Base-by-base conservation (phyloP, 2,113 vertebrate species). In the Gallinago media region DNA sequence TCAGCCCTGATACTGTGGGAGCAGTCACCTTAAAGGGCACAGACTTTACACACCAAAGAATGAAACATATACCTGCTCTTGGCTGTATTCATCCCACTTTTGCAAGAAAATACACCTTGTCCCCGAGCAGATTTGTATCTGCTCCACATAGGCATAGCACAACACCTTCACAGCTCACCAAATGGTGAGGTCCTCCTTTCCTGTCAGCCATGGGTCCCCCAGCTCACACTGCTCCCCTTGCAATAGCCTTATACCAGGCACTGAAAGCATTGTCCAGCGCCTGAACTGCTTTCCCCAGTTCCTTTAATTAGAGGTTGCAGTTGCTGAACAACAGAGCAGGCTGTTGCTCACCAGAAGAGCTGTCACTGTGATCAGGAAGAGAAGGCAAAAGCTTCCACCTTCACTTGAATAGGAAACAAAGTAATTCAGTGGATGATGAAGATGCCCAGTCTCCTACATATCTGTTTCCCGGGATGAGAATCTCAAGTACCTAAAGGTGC, bases 171-270 rank as follows among this genome's bases (percentile, higher is more conserved):
- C 15, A 47, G 4, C 15, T 71, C 29, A 79, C 49, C 34, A 75
- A 74, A 75, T 40, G 7, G 13, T 26, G 11, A 6, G 29, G 6
- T 47, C 12, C n/a, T 85, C 15, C 36, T 70, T 52, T 49, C 10
- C 19, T 34, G 11, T 23, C 67, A 50, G 27, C 8, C 16, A 12
- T 11, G 38, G 15, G 7, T 27, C 7, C 36, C 27, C n/a, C 9
- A 5, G 34, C 42, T 78, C 47, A 17, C 15, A 3, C 16, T 46
- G 6, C 3, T 70, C 5, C 8, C 26, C 11, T 47, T 4, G 0
- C 10, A 56, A 52, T 3, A 62, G 13, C 18, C 27, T 75, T 55
- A 23, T 3, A 29, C 11, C 27, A 38, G 55, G 5, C 38, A 72
- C 47, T 22, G 47, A 66, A 81, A 14, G 3, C 17, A 3, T 13